Percentiles rank a stretch among this genome's conserved stretches.
Evolutionary conservation across 1,140 invertebrate species (phyloP).

Genomic region (Eueides isabella): DNA sequence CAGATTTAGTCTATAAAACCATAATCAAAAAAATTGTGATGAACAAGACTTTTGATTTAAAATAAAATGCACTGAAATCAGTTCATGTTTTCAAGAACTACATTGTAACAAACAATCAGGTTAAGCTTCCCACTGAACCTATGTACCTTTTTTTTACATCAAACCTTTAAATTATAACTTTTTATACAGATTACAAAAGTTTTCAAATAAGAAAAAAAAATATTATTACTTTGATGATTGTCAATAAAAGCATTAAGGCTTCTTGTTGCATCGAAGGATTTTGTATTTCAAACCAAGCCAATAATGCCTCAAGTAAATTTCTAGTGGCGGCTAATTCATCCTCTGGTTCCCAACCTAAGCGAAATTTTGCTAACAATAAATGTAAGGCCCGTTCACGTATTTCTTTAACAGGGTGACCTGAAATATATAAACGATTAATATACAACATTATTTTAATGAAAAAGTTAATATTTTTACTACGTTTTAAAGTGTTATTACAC

Average conservation of each 20-base stretch:
- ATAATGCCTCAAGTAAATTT: conserved; percentile 57
- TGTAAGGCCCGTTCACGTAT: conserved; percentile 70
- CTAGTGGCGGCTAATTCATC: conserved; percentile 64
- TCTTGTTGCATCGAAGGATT: conserved; percentile 61
- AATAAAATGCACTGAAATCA: too few species aligned
- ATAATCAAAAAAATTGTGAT: too few species aligned
- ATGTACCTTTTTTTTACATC: too few species aligned
- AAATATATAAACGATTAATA: conserved; percentile 17
- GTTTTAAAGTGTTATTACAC: too few species aligned
- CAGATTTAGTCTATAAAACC: conserved; percentile 66
- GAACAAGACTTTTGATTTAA: too few species aligned
- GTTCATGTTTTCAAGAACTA: too few species aligned
- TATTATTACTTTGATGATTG: conserved; percentile 58
- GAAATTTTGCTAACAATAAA: conserved; percentile 59
- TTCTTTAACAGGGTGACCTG: conserved; percentile 70
- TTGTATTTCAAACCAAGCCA: conserved; percentile 62
- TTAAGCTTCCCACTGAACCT: too few species aligned
- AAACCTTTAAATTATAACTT: too few species aligned
- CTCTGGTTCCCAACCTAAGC: conserved; percentile 67
- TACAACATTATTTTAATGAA: too few species aligned
- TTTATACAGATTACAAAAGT: too few species aligned
- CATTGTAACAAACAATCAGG: too few species aligned
- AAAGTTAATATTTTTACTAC: too few species aligned
- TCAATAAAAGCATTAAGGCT: conserved; percentile 59
- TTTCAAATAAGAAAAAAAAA: not conserved